Evolutionary conservation across 1,140 invertebrate species (phyloP).

Genomic region (Asobara japonica): DNA sequence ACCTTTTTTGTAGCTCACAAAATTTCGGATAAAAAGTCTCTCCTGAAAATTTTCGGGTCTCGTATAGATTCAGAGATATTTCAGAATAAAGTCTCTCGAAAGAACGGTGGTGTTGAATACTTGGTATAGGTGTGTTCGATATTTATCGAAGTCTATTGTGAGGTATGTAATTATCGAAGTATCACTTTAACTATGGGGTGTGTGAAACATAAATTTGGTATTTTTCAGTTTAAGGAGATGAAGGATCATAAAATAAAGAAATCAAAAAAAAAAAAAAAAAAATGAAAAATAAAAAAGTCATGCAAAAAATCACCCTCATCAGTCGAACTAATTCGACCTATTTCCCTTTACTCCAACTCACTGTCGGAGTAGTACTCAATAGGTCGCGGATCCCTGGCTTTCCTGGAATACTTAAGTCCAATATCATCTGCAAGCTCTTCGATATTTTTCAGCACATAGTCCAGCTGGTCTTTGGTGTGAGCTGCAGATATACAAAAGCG

Average conservation of each 20-base stretch:
- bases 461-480: conserved; percentile 95
- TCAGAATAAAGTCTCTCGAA: too few relatives aligned
- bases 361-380: conserved; percentile 70
- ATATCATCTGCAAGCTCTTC: conserved; percentile 76
- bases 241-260: too few relatives aligned
- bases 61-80: too few relatives aligned
- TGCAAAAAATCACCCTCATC: not conserved
- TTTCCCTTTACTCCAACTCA: conserved; percentile 54
- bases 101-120: too few relatives aligned
- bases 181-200: too few relatives aligned
- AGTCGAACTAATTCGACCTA: not conserved
- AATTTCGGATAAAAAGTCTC: too few relatives aligned
- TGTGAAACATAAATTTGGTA: too few relatives aligned
- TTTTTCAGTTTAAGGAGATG: too few relatives aligned
- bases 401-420: conserved; percentile 78
- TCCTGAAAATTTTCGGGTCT: too few relatives aligned
- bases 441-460: conserved; percentile 81
- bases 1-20: not conserved
- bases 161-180: too few relatives aligned
- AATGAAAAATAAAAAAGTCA: not conserved
- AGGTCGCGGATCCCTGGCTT: conserved; percentile 67
- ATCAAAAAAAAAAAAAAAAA: not conserved
- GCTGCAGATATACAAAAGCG: conserved; percentile 96
- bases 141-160: too few relatives aligned
- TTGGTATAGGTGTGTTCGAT: too few relatives aligned